Evolutionary conservation across 2,113 vertebrate species (phyloP), one percentile per base, ranked within the genome.

Genomic region (Antigone vipio): DNA sequence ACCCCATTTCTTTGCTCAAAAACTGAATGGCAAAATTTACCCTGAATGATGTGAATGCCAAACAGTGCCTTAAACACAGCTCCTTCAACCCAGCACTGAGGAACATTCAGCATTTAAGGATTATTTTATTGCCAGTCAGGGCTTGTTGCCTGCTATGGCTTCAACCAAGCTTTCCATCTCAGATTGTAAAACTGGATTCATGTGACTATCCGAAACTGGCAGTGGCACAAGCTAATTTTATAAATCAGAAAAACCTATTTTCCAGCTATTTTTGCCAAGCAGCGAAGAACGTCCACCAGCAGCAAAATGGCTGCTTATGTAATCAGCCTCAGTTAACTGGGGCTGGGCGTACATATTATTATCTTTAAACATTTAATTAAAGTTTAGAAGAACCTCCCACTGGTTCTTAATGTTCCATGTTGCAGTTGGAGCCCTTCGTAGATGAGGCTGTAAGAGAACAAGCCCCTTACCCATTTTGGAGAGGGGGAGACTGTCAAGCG

Each of bases 331-430:
- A 74, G 72, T 69, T 79, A 77, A 71, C 82, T 71, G 76, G 55
- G 44, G 55, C 59, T 94, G 49, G 64, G 68, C 6, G 15, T 60
- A 59, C 32, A 52, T 64, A 49, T 67, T 69, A 74, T 92, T 96
- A 64, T 20, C 82, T 89, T 92, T 9, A 95, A 92, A 82, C 52
- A 81, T 73, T 84, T 94, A 93, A 92, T 92, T 88, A 66, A 79
- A 32, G 20, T 76, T 92, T 85, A 14, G 38, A 85, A 67, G 44
- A 92, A 78, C 60, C 12, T 95, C 56, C n/a, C 49, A 72, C 35
- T 63, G 26, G 50, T 75, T 82, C n/a, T 58, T 68, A 38, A 60
- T 40, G 24, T 38, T 76, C n/a, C 15, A 2, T 20, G 45, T 35
- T 34, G 18, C 63, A 66, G 22, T 82, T 73, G 20, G 85, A 26